A percentile compares a stretch with the other conserved stretches of the same genome.
Evolutionary conservation across 2,113 vertebrate species (phyloP).

Genomic region (Pseudonaja textilis): DNA sequence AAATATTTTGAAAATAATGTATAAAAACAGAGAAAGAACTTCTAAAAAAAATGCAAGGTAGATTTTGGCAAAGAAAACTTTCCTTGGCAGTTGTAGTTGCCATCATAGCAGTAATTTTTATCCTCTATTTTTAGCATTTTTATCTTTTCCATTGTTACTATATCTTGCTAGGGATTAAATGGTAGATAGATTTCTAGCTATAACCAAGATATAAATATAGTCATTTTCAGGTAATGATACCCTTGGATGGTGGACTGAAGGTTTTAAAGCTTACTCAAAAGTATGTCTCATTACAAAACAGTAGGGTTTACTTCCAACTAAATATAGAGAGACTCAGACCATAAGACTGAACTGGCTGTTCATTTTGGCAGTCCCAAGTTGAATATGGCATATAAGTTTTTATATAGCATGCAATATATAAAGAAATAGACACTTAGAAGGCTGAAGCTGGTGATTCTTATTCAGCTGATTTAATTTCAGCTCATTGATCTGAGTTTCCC

Average conservation of each 20-base stretch:
- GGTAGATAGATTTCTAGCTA: not conserved
- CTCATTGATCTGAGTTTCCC: constrained; percentile 14
- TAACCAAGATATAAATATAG: not conserved
- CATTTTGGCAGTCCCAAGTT: not conserved
- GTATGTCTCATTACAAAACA: not conserved
- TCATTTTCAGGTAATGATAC: not conserved
- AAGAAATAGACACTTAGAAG: not conserved
- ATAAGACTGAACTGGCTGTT: not conserved
- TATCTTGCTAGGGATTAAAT: not conserved
- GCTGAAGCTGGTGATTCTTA: not conserved
- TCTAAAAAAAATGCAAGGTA: not conserved
- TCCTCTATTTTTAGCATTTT: not conserved
- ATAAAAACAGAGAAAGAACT: not conserved
- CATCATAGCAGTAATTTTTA: not conserved
- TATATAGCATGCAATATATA: not conserved
- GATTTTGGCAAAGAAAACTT: not conserved
- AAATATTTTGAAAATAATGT: not conserved
- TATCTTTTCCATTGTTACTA: not conserved
- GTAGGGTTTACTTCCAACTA: not conserved
- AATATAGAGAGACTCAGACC: not conserved
- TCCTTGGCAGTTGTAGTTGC: not conserved
- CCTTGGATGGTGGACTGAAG: not conserved
- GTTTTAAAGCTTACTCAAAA: not conserved
- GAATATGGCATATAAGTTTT: constrained; percentile 19
- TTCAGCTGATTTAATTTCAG: constrained; percentile 14